phyloP scores from a whole-genome alignment of 2,797 vertebrate species.

The Lithobates pipiens region DNA sequence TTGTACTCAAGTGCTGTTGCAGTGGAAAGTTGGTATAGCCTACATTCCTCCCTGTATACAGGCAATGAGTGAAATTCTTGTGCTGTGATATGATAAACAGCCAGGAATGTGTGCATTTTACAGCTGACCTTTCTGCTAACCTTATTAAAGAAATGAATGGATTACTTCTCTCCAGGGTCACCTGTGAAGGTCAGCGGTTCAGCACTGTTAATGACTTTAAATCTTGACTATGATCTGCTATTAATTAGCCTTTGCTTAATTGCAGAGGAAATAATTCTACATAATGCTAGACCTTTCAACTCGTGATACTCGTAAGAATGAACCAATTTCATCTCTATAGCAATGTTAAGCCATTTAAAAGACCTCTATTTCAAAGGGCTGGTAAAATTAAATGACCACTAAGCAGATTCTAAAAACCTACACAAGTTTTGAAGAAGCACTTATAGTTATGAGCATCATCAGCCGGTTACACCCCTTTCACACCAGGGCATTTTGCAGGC shows the following conservation, averaged over 20 bases:
- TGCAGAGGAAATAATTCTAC: constrained; percentile 31
- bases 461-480: no score
- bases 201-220: constrained; percentile 33
- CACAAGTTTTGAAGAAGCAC: no score
- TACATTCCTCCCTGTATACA: neutral
- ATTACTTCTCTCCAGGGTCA: constrained; percentile 51
- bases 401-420: no score
- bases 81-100: constrained; percentile 14
- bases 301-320: neutral
- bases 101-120: constrained; percentile 47
- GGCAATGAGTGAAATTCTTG: neutral
- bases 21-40: neutral
- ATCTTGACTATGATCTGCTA: constrained; percentile 38
- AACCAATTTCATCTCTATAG: neutral
- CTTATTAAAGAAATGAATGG: constrained; percentile 53
- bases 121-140: constrained; percentile 45
- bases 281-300: constrained; percentile 13
- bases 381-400: no score
- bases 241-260: constrained; percentile 52
- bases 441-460: no score
- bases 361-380: neutral
- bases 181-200: constrained; percentile 44
- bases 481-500: no score
- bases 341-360: neutral
- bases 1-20: neutral